Percentiles rank a stretch among this genome's conserved stretches.
Conservation (phyloP, 1,140 invertebrate genomes). For the Drosophila pseudoananassae region DNA sequence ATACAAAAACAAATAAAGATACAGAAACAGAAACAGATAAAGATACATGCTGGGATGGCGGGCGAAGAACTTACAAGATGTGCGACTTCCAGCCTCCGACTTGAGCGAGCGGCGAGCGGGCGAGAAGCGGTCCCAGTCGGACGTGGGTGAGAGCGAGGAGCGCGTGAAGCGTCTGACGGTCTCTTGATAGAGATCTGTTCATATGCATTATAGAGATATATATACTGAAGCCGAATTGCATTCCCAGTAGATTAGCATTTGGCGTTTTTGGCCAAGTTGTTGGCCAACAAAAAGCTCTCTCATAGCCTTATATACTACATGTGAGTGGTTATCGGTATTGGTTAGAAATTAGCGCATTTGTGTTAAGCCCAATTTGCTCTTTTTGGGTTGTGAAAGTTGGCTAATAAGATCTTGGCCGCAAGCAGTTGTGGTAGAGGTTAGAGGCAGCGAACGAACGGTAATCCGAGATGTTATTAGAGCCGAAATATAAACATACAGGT, state of each 20-base stretch:
- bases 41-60: slow-evolving; percentile 40
- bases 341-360: slow-evolving; percentile 75
- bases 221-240: slow-evolving; percentile 20
- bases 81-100: slow-evolving; percentile 73
- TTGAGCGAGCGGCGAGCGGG: slow-evolving; percentile 71
- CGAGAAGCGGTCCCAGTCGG: slow-evolving; percentile 80
- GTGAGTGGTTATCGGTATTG: slow-evolving; percentile 29
- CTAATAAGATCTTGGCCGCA: slow-evolving; percentile 71
- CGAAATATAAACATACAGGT: not conserved
- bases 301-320: slow-evolving; percentile 14
- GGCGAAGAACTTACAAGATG: slow-evolving; percentile 74
- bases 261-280: slow-evolving; percentile 13
- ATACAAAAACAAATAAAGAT: slow-evolving; percentile 47
- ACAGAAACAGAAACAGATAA: slow-evolving; percentile 22
- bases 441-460: slow-evolving; percentile 45
- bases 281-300: slow-evolving; percentile 11
- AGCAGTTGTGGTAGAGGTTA: slow-evolving; percentile 66
- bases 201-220: slow-evolving; percentile 11
- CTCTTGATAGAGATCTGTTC: slow-evolving; percentile 82
- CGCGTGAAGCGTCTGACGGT: slow-evolving; percentile 83
- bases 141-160: slow-evolving; percentile 82
- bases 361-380: slow-evolving; percentile 66
- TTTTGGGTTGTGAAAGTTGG: slow-evolving; percentile 63
- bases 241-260: slow-evolving; percentile 42
- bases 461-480: slow-evolving; percentile 41